Base-by-base conservation (phyloP, 2,888 invertebrate species). In the Aspidiotus destructor region DNA sequence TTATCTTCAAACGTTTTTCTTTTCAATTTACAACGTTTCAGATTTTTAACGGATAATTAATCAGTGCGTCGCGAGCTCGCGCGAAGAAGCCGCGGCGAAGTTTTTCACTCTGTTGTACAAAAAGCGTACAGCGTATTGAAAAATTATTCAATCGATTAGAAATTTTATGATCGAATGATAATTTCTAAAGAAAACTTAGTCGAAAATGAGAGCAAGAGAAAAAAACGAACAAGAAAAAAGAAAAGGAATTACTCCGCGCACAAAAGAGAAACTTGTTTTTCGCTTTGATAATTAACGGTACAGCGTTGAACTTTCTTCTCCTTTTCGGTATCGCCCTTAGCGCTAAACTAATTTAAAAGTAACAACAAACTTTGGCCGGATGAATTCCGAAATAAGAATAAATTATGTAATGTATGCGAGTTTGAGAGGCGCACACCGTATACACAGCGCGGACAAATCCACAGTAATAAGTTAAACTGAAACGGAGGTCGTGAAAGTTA, bases 331-430 rank as follows among this genome's bases (percentile, higher is more conserved):
- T 54, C 55, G 9, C 9, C 58, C 58, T 28, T 40, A 10, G 13
- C 40, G 16, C 2, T 28, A 40, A 58, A 58, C 58, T 58, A 58
- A 58, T 58, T 58, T 58, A 58, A 58, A 58, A 58, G 58, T 28
- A 58, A 58, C 58, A 58, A 58, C 16, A 58, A 58, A 58, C 28
- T 58, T 58, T 17, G 16, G 58, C 28, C 58, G 28, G 58, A 58
- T 28, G 58, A 58, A 58, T 58, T 58, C 40, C 58, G 58, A 58
- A 58, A 58, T 58, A 58, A 58, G 40, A 58, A 58, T 58, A 58
- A 58, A 58, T 58, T 58, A 58, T 58, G 58, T 58, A 58, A 58
- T 58, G 40, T 58, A 58, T 28, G 58, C 58, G 58, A 58, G 40
- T 58, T 58, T 40, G 58, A 58, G 28, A 58, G 28, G 58, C 58